phyloP scores from a whole-genome alignment of 2,888 invertebrate species.

The Smittia sp. region DNA sequence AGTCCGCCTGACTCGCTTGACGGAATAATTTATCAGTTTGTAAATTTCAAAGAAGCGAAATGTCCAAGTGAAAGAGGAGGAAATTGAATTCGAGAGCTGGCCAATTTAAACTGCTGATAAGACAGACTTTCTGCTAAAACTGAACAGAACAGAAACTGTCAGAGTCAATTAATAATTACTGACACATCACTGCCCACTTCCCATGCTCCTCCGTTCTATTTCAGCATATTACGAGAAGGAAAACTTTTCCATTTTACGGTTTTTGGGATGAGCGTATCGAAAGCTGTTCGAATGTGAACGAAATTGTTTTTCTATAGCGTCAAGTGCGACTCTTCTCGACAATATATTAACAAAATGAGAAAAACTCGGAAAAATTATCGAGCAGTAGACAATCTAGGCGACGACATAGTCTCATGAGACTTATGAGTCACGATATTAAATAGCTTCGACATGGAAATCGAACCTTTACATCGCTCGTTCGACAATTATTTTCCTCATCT shows the following conservation, averaged over 20 bases:
- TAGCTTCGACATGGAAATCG: too few species aligned
- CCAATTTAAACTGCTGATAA: not conserved
- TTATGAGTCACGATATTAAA: too few species aligned
- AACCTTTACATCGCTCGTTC: too few species aligned
- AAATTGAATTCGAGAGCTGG: not conserved
- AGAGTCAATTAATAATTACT: not conserved
- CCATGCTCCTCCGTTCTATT: not conserved
- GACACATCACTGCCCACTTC: not conserved
- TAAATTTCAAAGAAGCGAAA: not conserved
- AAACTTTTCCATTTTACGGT: not conserved
- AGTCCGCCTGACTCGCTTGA: not conserved
- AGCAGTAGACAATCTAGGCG: too few species aligned
- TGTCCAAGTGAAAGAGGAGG: not conserved
- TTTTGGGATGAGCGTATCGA: not conserved
- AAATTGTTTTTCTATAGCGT: not conserved
- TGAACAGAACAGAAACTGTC: too few species aligned
- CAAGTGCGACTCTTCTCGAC: too few species aligned
- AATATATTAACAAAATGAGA: too few species aligned
- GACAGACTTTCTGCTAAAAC: not conserved
- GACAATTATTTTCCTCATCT: too few species aligned
- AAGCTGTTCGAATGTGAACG: not conserved
- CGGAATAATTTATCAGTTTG: not conserved
- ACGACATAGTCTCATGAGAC: too few species aligned
- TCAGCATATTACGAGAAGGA: not conserved
- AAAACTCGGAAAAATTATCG: too few species aligned